phyloP scores from a whole-genome alignment of 2,888 invertebrate species.

The Noctua fimbriata region DNA sequence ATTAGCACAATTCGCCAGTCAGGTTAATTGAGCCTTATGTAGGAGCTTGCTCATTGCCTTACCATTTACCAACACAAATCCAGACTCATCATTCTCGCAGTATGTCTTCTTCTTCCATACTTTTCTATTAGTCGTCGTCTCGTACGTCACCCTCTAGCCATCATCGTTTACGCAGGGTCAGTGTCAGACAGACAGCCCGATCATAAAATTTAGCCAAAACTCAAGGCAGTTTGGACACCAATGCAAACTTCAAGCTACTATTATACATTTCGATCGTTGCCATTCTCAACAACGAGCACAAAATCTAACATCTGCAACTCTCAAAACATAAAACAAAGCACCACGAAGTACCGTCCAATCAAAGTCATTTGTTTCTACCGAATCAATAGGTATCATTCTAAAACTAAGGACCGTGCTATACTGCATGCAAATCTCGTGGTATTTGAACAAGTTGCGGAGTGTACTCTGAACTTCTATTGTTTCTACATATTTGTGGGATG shows the following conservation, averaged over 20 bases:
- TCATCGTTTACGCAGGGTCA: background rate
- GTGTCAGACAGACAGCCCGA: background rate
- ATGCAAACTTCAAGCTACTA: background rate
- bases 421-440: slow-evolving; percentile 52
- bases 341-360: slow-evolving; percentile 14
- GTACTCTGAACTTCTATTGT: slow-evolving; percentile 58
- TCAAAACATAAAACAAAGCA: slow-evolving; percentile 21
- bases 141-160: background rate
- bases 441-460: slow-evolving; percentile 58
- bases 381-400: slow-evolving; percentile 43
- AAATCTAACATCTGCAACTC: slow-evolving; percentile 38
- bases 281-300: background rate
- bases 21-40: background rate
- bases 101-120: background rate
- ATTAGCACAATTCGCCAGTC: background rate
- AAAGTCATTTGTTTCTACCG: slow-evolving; percentile 16
- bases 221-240: background rate
- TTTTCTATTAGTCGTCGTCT: background rate
- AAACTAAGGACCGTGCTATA: slow-evolving; percentile 23
- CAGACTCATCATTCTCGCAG: background rate
- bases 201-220: background rate
- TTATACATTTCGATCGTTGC: background rate
- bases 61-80: background rate
- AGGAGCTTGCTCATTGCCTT: background rate
- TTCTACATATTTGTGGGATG: slow-evolving; percentile 46